Conservation (phyloP, 2,797 vertebrate genomes). For the Myoxocephalus aenaeus region DNA sequence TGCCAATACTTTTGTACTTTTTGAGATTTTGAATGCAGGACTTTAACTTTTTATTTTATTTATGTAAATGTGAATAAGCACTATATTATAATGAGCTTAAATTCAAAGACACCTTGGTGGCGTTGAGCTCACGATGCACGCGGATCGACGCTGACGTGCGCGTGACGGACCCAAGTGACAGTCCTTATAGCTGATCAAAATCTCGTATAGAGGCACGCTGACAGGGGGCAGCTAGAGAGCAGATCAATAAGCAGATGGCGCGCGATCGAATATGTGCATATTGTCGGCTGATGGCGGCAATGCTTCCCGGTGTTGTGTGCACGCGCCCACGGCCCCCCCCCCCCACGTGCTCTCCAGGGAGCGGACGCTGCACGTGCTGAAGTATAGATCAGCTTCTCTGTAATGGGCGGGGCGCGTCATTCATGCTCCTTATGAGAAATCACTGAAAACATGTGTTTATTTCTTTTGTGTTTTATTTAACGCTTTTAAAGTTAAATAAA, state of each 20-base stretch:
- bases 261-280: slow-evolving; percentile 67
- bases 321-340: slow-evolving; percentile 13
- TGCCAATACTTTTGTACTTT: no score
- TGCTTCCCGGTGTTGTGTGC: slow-evolving; percentile 24
- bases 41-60: no score
- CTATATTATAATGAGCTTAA: no score
- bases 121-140: no score
- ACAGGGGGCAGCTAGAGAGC: background rate
- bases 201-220: slow-evolving; percentile 5
- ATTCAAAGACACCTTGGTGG: no score
- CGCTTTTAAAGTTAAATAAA: background rate
- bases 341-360: slow-evolving; percentile 26
- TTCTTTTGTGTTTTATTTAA: no score
- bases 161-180: slow-evolving; percentile 30
- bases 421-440: background rate
- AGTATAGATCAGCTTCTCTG: slow-evolving; percentile 11
- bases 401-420: no score
- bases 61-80: background rate
- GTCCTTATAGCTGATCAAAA: background rate
- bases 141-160: background rate
- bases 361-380: slow-evolving; percentile 42
- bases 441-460: background rate
- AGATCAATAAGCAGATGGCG: slow-evolving; percentile 76
- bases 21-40: no score
- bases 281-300: slow-evolving; percentile 31